Evolutionary conservation across 2,113 vertebrate species (phyloP).

Genomic region (Ellobius talpinus): DNA sequence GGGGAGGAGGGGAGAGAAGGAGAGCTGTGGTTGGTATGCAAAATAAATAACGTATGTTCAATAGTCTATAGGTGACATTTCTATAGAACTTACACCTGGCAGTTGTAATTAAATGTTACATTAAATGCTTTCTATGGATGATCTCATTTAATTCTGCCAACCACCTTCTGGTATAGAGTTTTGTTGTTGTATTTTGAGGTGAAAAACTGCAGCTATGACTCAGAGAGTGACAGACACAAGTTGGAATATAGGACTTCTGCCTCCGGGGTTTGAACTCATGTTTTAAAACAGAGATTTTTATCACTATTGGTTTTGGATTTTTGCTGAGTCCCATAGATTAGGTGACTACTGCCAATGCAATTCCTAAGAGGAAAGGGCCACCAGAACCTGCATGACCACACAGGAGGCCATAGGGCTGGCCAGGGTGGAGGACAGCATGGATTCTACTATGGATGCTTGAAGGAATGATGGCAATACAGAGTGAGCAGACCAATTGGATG

Average conservation of each 20-base stretch:
- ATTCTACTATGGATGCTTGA: background rate
- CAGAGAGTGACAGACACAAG: background rate
- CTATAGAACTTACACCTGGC: background rate
- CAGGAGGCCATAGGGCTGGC: background rate
- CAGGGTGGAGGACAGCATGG: background rate
- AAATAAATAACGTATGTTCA: too few species aligned
- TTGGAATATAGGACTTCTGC: background rate
- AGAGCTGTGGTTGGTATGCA: too few species aligned
- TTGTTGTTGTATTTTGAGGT: constrained; percentile 11
- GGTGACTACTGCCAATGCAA: background rate
- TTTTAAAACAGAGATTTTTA: background rate
- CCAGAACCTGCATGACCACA: background rate
- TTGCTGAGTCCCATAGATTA: background rate
- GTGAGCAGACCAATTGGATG: background rate
- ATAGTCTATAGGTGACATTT: background rate
- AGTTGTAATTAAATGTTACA: background rate
- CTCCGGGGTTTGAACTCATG: background rate
- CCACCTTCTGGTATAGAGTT: background rate
- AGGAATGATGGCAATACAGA: background rate
- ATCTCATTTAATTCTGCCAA: background rate
- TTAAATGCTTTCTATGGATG: background rate
- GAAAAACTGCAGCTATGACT: background rate
- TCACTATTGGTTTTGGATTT: background rate
- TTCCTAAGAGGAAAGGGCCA: background rate
- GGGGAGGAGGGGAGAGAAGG: too few species aligned